Evolutionary conservation across 1,140 invertebrate species (phyloP), one percentile per base, ranked within the genome.

Genomic region (Schlechtendalia chinensis): DNA sequence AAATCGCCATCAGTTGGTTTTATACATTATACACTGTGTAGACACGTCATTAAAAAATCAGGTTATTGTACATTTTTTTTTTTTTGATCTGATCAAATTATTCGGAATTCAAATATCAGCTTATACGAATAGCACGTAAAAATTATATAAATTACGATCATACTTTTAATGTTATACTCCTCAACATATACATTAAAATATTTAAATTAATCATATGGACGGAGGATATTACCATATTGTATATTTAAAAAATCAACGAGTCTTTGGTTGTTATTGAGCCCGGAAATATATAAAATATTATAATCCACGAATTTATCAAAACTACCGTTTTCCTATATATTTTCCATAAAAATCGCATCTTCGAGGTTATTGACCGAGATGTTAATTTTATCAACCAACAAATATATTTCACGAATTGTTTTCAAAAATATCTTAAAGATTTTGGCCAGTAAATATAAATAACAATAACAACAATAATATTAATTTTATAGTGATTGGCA

Each of bases 391-490:
- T 32, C 19, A 4, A 63, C n/a, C n/a, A n/a, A n/a, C n/a, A n/a
- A n/a, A 63, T 39, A 50, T 50, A 50, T 50, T 50, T 50, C 12
- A 50, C 47, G 47, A 50, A 14, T 50, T 50, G 32, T 3, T 39
- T 39, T 39, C 8, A 39, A 39, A 69, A 24, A 69, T 69, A 14
- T 47, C 39, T 39, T 5, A 39, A 39, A 45, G 1, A 12, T 39
- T 50, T 69, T 24, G 2, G 22, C 24, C 67, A 50, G 0, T 69
- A 16, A 50, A 69, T 47, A 27, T 50, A 0, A 27, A 50, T 50
- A 69, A 50, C 29, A 69, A 47, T 47, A 47, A 69, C n/a, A 69
- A 69, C 17, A 50, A 59, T 59, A 69, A 12, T 45, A 45, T 45
- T n/a, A 39, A 11, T 39, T n/a, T 22, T 67, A 67, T 39, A 17